A percentile compares a stretch with the other conserved stretches of the same genome.
These are phyloP conservation scores for Synodontis membranacea DNA, from an alignment of 2,113 vertebrate species.

Conservation along the genomic window DNA sequence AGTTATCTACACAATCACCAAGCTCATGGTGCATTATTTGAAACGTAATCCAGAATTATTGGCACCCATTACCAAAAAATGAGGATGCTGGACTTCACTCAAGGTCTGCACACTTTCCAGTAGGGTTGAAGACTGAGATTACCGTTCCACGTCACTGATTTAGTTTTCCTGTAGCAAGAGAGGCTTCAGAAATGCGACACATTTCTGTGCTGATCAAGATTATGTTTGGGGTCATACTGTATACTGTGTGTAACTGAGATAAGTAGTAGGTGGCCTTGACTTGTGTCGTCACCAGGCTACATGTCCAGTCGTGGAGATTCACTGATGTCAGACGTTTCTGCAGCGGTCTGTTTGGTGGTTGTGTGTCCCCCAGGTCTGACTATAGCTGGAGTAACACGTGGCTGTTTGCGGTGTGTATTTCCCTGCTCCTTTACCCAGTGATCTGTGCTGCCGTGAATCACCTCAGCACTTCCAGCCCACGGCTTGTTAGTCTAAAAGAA, in stretches of 20 bases:
- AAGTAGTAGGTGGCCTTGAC: background rate
- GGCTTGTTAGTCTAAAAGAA: conserved; percentile 94
- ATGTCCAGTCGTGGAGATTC: background rate
- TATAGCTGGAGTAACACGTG: conserved; percentile 8
- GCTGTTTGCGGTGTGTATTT: conserved; percentile 22
- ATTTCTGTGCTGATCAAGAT: background rate
- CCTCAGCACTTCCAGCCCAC: conserved; percentile 77
- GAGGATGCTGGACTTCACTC: background rate
- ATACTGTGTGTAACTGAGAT: no score
- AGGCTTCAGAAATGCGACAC: background rate
- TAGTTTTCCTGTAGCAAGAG: background rate
- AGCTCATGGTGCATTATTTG: background rate
- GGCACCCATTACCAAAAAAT: background rate
- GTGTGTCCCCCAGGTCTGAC: background rate
- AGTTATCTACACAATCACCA: no score
- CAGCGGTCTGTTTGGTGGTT: background rate
- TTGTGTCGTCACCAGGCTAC: background rate
- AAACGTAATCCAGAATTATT: background rate
- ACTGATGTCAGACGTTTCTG: background rate
- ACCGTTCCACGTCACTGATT: background rate
- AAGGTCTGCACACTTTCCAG: background rate
- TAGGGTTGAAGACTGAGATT: background rate
- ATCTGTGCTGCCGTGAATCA: conserved; percentile 64
- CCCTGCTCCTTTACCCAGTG: conserved; percentile 10
- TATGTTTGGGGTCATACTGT: background rate